Conservation (phyloP, 2,113 vertebrate species). For the Atlantisia rogersi region DNA sequence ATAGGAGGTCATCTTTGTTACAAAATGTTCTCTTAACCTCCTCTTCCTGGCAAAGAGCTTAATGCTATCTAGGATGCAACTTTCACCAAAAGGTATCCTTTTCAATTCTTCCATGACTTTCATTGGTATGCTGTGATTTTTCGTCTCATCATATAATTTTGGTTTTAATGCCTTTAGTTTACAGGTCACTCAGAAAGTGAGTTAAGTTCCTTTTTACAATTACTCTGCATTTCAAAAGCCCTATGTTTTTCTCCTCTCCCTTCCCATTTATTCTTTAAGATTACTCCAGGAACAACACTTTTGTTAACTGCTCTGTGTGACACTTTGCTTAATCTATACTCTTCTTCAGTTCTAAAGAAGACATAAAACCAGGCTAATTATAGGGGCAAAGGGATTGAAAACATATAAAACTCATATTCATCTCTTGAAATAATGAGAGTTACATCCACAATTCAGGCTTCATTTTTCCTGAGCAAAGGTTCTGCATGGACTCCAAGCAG, state of each 20-base stretch:
- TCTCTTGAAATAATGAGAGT: not conserved
- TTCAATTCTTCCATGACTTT: not conserved
- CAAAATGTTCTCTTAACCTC: not conserved
- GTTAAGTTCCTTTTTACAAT: not conserved
- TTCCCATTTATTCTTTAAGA: not conserved
- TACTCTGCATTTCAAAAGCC: not conserved
- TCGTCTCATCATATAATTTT: not conserved
- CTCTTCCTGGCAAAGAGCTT: not conserved
- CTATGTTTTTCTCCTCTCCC: not conserved
- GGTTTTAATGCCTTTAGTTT: not conserved
- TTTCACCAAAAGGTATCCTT: not conserved
- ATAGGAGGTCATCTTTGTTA: not conserved
- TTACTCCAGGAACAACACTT: not conserved
- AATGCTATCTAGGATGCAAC: not conserved
- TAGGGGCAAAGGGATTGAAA: not conserved
- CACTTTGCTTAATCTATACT: not conserved
- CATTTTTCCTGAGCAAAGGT: not conserved
- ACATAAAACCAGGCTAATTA: not conserved
- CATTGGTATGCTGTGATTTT: not conserved
- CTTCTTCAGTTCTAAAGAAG: not conserved
- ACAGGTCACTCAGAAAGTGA: not conserved
- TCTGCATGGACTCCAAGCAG: not conserved
- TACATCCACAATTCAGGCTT: not conserved
- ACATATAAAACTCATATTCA: not conserved
- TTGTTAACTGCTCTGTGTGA: not conserved